Percentiles rank a stretch among this genome's conserved stretches.
These are phyloP conservation scores for Babylonia areolata DNA, from an alignment of 1,140 invertebrate species.

Conservation along the genomic window DNA sequence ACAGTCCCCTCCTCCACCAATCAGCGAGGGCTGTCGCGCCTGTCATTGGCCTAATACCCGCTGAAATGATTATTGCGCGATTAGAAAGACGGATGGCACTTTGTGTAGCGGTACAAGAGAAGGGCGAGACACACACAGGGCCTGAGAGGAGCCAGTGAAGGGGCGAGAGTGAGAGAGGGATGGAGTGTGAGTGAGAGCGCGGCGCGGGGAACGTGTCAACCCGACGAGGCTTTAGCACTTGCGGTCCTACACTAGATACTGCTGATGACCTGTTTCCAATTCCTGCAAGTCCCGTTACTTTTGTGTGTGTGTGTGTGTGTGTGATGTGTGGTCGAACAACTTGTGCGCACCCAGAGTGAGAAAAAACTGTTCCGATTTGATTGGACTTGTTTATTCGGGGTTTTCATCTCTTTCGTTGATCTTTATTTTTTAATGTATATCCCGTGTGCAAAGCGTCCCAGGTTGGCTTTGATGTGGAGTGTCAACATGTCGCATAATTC, in stretches of 20 bases:
- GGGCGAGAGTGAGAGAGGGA: neutral
- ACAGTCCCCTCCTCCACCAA: conserved; percentile 34
- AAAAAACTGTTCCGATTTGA: too few relatives aligned
- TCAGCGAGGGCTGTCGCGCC: conserved; percentile 28
- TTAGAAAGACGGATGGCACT: conserved; percentile 41
- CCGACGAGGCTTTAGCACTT: neutral
- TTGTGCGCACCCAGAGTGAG: too few relatives aligned
- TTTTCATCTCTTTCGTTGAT: too few relatives aligned
- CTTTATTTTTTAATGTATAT: too few relatives aligned
- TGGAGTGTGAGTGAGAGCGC: neutral
- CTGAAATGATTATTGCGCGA: conserved; percentile 38
- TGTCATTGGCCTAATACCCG: conserved; percentile 41
- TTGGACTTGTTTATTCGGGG: too few relatives aligned
- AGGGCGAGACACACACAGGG: neutral
- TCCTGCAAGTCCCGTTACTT: too few relatives aligned
- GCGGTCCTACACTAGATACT: neutral
- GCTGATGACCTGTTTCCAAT: neutral
- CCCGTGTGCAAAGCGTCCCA: too few relatives aligned
- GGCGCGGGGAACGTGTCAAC: neutral
- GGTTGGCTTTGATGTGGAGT: too few relatives aligned
- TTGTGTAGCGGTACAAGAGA: conserved; percentile 35
- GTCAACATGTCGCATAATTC: too few relatives aligned
- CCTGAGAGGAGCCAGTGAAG: neutral
- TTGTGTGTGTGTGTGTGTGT: too few relatives aligned
- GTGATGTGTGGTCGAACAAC: too few relatives aligned